Evolutionary conservation across 2,113 vertebrate genomes (phyloP), one percentile per base, ranked within the genome.

Genomic region (Catagonus wagneri): DNA sequence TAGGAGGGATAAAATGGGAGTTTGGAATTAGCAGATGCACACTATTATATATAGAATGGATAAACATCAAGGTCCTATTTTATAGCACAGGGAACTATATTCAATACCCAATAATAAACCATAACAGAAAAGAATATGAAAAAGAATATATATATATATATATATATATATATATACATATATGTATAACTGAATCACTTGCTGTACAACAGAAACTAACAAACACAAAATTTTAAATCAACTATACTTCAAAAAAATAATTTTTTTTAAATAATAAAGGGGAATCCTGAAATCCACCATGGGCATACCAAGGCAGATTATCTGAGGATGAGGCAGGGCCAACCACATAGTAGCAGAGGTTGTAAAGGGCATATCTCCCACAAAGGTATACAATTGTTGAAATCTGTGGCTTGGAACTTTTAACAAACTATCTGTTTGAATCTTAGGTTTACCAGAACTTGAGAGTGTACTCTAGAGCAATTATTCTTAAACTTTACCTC

Each of bases 311-410:
- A 75, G 29, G 20, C 20, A 71, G 25, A 76, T 1, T 34, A 56
- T 22, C 71, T 39, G 54, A 65, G 36, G 23, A 39, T 17, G 52
- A 84, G 71, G 4, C 7, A 39, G n/a, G 20, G 60, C 11, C 1
- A 39, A 2, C 7, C 27, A 5, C 39, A 36, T 0, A 22, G 3
- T 13, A 89, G 29, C 29, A 2, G 3, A 8, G 34, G 5, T 9
- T 56, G 44, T 7, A 0, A 6, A 8, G 19, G n/a, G 9, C 1
- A 20, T 23, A 27, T 3, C 10, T 68, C 79, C 7, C 9, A 39
- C 36, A 90, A 25, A 75, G 9, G 7, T 20, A 66, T 9, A 29
- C 0, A 34, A 22, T 1, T 32, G 9, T 5, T 60, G 4, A 29
- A 91, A 25, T 20, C 2, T 44, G 34, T 34, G 11, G 39, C 52